Conservation (phyloP, 2,113 vertebrate species). For the Sakesphorus luctuosus region DNA sequence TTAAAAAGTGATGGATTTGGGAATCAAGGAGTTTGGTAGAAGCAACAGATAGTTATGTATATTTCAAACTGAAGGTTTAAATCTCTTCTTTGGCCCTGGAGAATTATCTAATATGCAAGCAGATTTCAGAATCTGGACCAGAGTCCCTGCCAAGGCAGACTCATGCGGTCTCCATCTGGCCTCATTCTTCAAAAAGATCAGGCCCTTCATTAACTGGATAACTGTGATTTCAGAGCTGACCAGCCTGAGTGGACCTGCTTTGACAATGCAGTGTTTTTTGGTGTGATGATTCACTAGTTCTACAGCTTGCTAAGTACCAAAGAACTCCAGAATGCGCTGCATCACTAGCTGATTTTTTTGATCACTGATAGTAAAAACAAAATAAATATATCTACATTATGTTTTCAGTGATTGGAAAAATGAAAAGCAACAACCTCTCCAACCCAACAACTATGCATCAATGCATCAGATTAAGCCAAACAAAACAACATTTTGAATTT, state of each 20-base stretch:
- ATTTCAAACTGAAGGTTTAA: not conserved
- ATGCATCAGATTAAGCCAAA: not conserved
- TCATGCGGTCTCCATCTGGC: not conserved
- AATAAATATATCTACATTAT: not conserved
- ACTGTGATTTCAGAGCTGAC: not conserved
- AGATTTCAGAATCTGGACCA: slow-evolving; percentile 18
- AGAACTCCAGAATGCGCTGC: not conserved
- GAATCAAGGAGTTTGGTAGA: not conserved
- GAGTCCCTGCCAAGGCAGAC: not conserved
- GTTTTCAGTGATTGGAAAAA: not conserved
- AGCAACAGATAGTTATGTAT: not conserved
- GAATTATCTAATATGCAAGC: not conserved
- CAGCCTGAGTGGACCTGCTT: not conserved
- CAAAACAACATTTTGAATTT: not conserved
- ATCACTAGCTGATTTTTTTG: not conserved
- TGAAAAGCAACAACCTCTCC: fast-evolving
- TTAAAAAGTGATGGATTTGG: not conserved
- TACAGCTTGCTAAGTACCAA: not conserved
- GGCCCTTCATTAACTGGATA: not conserved
- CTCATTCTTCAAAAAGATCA: not conserved
- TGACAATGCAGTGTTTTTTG: not conserved
- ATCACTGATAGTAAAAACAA: not conserved
- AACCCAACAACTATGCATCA: not conserved
- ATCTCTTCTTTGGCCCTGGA: not conserved
- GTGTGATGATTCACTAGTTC: not conserved